Evolutionary conservation across 2,113 vertebrate species (phyloP).

Genomic region (Cairina moschata): DNA sequence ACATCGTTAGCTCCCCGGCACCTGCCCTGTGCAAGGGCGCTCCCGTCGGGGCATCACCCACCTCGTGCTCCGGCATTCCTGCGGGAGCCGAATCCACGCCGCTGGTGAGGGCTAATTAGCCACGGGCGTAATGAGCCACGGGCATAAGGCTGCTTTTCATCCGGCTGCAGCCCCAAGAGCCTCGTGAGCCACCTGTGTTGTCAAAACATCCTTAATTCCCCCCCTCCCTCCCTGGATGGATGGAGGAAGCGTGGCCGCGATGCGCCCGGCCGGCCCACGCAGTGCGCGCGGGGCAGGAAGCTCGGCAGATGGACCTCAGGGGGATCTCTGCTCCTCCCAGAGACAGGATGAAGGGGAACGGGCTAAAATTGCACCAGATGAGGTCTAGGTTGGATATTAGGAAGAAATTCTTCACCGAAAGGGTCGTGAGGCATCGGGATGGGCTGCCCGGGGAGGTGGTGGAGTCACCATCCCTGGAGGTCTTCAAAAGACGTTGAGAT

Average conservation of each 20-base stretch:
- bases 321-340: slow-evolving; percentile 1
- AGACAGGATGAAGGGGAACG: too few relatives aligned
- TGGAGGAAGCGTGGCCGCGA: neutral
- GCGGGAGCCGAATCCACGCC: neutral
- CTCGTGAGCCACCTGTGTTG: slow-evolving; percentile 53
- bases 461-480: too few relatives aligned
- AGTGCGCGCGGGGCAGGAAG: neutral
- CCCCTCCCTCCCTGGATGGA: neutral
- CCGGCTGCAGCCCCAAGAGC: slow-evolving; percentile 13
- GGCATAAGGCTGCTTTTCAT: slow-evolving; percentile 38
- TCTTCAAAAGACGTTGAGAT: too few relatives aligned
- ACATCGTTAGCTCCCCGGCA: slow-evolving; percentile 47
- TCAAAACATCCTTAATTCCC: slow-evolving; percentile 9
- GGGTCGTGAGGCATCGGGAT: too few relatives aligned
- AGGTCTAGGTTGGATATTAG: too few relatives aligned
- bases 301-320: slow-evolving; percentile 18
- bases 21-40: slow-evolving; percentile 20
- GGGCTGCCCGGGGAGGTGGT: too few relatives aligned
- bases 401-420: too few relatives aligned
- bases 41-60: neutral
- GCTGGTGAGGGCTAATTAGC: neutral
- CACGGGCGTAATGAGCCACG: neutral
- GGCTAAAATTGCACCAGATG: too few relatives aligned
- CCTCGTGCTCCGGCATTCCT: slow-evolving; percentile 47
- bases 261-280: neutral